Evolutionary conservation across 2,797 vertebrate species (phyloP).

Genomic region (Pangasius djambal): DNA sequence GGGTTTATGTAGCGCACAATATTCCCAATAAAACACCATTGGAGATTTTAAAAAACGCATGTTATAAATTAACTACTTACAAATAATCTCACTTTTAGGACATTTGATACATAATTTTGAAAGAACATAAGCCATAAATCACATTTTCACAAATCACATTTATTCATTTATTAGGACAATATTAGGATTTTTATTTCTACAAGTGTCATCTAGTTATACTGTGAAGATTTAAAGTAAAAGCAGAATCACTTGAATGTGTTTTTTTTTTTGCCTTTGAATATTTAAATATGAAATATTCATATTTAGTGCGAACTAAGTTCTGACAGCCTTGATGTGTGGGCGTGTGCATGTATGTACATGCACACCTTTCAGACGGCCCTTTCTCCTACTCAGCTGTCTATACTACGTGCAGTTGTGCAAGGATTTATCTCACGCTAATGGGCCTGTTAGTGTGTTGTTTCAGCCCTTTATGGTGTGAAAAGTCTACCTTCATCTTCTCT

Average conservation of each 20-base stretch:
- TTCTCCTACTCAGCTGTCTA: not conserved
- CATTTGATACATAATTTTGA: not conserved
- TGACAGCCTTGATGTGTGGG: not conserved
- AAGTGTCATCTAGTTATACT: too few species aligned
- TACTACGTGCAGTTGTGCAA: not conserved
- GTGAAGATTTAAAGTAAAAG: not conserved
- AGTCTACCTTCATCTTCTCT: not conserved
- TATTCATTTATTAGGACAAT: not conserved
- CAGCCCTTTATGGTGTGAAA: not conserved
- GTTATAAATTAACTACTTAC: not conserved
- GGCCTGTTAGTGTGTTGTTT: not conserved
- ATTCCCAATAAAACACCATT: not conserved
- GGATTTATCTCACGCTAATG: not conserved
- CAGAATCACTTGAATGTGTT: too few species aligned
- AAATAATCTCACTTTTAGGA: not conserved
- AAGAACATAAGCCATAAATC: not conserved
- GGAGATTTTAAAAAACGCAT: not conserved
- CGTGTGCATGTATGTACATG: slow-evolving; percentile 5
- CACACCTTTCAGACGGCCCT: not conserved
- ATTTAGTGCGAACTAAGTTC: not conserved
- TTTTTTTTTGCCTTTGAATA: not conserved
- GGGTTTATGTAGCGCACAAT: not conserved
- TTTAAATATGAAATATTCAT: not conserved
- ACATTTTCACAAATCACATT: not conserved
- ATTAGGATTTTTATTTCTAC: not conserved